A percentile compares a stretch with the other conserved stretches of the same genome.
Evolutionary conservation across 2,888 invertebrate genomes (phyloP).

Genomic region (Dermolepida albohirtum): DNA sequence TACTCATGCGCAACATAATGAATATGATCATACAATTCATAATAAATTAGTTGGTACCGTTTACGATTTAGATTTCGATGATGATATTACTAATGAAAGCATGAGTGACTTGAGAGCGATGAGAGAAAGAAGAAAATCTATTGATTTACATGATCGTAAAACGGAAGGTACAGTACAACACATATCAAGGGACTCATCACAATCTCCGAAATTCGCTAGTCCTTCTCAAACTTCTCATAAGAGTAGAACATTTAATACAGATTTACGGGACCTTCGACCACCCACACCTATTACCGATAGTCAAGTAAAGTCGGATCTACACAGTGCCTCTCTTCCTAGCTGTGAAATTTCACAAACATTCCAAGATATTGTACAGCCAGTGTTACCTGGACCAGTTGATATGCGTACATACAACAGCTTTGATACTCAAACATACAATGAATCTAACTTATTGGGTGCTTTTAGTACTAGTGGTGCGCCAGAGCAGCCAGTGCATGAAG

Average conservation of each 20-base stretch:
- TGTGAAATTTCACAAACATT: conserved; percentile 61
- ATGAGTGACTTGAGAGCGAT: conserved; percentile 81
- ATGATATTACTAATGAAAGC: conserved; percentile 81
- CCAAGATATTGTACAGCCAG: conserved; percentile 75
- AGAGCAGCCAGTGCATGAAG: conserved; percentile 75
- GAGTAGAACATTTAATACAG: conserved; percentile 59
- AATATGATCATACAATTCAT: conserved; percentile 72
- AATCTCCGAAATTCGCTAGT: conserved; percentile 70
- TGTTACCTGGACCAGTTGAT: conserved; percentile 88
- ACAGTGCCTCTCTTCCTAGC: conserved; percentile 45
- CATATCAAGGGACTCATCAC: conserved; percentile 67
- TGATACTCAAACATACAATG: conserved; percentile 71
- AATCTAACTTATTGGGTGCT: conserved; percentile 74
- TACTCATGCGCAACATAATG: conserved; percentile 51
- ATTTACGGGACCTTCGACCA: conserved; percentile 66
- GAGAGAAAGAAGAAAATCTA: conserved; percentile 81
- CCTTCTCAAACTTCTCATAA: conserved; percentile 65
- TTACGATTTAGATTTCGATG: conserved; percentile 87
- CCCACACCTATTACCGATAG: conserved; percentile 66
- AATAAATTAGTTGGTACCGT: conserved; percentile 88
- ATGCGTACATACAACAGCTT: conserved; percentile 86
- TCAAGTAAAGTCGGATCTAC: conserved; percentile 54
- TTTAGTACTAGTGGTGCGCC: conserved; percentile 75
- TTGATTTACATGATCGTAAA: conserved; percentile 73
- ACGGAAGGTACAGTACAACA: conserved; percentile 45